These are phyloP conservation scores for Tipula vernalis DNA, from an alignment of 2,888 invertebrate genomes.

Conservation along the genomic window DNA sequence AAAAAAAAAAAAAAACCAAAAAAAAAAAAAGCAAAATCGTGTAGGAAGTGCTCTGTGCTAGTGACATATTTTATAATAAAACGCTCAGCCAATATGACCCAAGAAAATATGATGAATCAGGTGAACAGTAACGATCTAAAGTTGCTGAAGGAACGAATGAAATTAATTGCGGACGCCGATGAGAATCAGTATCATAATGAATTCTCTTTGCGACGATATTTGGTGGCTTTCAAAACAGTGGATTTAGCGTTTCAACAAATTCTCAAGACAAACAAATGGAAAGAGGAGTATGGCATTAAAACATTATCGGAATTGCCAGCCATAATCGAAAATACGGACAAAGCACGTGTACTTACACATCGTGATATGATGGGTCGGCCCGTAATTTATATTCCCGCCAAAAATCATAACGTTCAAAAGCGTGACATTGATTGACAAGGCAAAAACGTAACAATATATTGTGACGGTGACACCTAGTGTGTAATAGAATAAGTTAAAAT, in stretches of 20 bases:
- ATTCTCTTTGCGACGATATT: conserved; percentile 54
- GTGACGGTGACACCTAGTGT: no score
- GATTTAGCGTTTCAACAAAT: conserved; percentile 65
- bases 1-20: neutral
- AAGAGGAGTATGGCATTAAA: conserved; percentile 55
- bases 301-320: conserved; percentile 40
- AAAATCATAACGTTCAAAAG: conserved; percentile 55
- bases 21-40: no score
- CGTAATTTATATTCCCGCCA: conserved; percentile 65
- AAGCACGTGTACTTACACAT: conserved; percentile 56
- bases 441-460: no score
- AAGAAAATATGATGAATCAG: conserved; percentile 30
- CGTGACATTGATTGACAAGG: conserved; percentile 62
- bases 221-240: conserved; percentile 59
- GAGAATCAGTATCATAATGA: conserved; percentile 64
- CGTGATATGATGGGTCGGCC: conserved; percentile 61
- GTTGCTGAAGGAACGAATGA: conserved; percentile 57
- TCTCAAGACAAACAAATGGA: conserved; percentile 70
- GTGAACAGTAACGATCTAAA: conserved; percentile 51
- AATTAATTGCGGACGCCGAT: conserved; percentile 57
- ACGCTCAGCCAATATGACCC: neutral
- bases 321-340: conserved; percentile 46
- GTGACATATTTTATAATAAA: neutral
- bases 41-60: neutral
- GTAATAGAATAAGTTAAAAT: no score